A percentile compares a stretch with the other conserved stretches of the same genome.
phyloP scores from a whole-genome alignment of 2,888 invertebrate genomes.

The Nebria salina region DNA sequence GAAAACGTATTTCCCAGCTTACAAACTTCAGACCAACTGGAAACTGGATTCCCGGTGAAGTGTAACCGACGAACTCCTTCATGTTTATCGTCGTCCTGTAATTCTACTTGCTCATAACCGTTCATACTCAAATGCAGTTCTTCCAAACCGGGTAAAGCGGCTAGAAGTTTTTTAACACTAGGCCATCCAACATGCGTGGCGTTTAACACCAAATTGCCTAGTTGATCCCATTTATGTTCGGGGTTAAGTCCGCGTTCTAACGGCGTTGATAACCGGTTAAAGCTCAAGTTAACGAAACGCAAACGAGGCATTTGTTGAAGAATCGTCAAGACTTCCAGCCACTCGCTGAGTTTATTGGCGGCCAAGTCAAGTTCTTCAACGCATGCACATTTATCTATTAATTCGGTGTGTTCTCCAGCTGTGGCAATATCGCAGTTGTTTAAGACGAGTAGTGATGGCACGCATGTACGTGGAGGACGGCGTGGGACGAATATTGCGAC shows the following conservation, averaged over 20 bases:
- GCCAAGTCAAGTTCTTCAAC: slow-evolving; percentile 96
- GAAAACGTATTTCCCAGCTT: slow-evolving; percentile 89
- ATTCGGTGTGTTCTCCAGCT: slow-evolving; percentile 83
- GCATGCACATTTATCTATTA: slow-evolving; percentile 84
- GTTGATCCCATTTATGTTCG: slow-evolving; percentile 65
- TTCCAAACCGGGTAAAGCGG: slow-evolving; percentile 81
- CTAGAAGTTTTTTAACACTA: slow-evolving; percentile 79
- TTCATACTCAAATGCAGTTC: slow-evolving; percentile 94
- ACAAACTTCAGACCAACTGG: slow-evolving; percentile 83
- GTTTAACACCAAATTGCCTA: slow-evolving; percentile 85
- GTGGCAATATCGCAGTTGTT: slow-evolving; percentile 92
- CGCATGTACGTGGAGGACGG: slow-evolving; percentile 77
- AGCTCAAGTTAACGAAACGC: slow-evolving; percentile 91
- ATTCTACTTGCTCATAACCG: slow-evolving; percentile 80
- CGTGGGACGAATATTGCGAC: slow-evolving; percentile 89
- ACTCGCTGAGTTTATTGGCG: slow-evolving; percentile 88
- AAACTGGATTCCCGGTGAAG: slow-evolving; percentile 88
- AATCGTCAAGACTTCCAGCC: slow-evolving; percentile 90
- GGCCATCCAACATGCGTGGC: slow-evolving; percentile 89
- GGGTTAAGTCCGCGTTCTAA: slow-evolving; percentile 61
- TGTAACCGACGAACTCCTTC: slow-evolving; percentile 80
- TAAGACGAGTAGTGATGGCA: slow-evolving; percentile 85
- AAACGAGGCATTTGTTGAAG: slow-evolving; percentile 88
- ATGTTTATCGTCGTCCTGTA: slow-evolving; percentile 67
- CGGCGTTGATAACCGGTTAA: slow-evolving; percentile 82